phyloP scores from a whole-genome alignment of 2,113 vertebrate genomes.

The Sphaerodactylus townsendi region DNA sequence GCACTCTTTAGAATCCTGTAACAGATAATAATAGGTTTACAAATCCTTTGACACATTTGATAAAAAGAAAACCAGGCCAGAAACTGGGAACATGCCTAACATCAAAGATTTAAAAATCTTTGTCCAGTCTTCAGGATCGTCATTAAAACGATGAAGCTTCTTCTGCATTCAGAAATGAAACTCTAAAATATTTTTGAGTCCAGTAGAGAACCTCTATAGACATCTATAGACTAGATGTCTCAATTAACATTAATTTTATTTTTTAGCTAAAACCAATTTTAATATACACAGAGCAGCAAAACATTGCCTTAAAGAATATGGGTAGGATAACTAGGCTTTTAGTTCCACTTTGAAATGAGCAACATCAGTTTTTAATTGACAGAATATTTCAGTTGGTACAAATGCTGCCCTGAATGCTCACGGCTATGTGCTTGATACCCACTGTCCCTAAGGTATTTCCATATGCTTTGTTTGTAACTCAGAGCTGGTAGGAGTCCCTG shows the following conservation, averaged over 20 bases:
- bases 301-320: neutral
- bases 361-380: neutral
- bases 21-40: neutral
- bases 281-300: neutral
- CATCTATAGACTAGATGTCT: conserved; percentile 16
- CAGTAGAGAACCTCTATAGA: no score
- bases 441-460: neutral
- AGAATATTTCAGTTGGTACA: conserved; percentile 1
- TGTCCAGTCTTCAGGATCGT: no score
- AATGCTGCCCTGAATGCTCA: neutral
- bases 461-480: neutral
- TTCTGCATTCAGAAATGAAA: no score
- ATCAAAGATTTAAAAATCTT: neutral
- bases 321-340: neutral
- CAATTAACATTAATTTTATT: neutral
- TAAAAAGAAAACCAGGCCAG: neutral
- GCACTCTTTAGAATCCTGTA: neutral
- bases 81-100: no score
- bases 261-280: neutral
- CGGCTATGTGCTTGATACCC: no score
- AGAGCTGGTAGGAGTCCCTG: neutral
- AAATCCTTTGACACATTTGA: neutral
- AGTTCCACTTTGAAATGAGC: neutral
- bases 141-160: no score
- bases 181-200: no score